Percentiles rank a stretch among this genome's conserved stretches.
Conservation (phyloP, 1,140 invertebrate genomes). For the Rhyacophila brunnea region DNA sequence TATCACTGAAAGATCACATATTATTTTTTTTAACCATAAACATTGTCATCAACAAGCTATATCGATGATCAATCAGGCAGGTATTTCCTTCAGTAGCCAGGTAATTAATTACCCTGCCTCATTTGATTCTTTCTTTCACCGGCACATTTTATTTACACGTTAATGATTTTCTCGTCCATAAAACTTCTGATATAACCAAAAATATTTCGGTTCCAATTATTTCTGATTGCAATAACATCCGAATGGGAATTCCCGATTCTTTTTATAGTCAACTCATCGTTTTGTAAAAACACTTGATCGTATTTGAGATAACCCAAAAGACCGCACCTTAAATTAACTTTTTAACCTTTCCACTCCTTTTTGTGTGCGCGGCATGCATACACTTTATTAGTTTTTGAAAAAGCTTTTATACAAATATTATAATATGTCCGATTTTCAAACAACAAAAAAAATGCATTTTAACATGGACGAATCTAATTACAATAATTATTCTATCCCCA, state of each 20-base stretch:
- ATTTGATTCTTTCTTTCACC: not conserved
- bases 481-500: too few species aligned
- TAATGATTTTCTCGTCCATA: not conserved
- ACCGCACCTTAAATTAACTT: not conserved
- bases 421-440: too few species aligned
- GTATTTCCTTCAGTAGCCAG: too few species aligned
- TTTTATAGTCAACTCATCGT: slow-evolving; percentile 4
- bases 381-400: not conserved
- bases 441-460: too few species aligned
- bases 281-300: slow-evolving; percentile 14
- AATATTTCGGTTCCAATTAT: not conserved
- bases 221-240: too few species aligned
- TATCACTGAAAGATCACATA: too few species aligned
- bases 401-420: too few species aligned
- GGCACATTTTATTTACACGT: not conserved
- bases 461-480: too few species aligned
- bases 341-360: not conserved
- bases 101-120: too few species aligned
- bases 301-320: slow-evolving; percentile 8
- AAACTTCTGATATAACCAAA: not conserved
- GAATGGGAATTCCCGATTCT: not conserved
- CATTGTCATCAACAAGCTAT: too few species aligned
- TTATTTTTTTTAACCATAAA: too few species aligned
- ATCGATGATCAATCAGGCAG: too few species aligned
- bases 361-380: not conserved